A percentile compares a stretch with the other conserved stretches of the same genome.
Conservation (phyloP, 2,797 vertebrate genomes). For the Alca torda region DNA sequence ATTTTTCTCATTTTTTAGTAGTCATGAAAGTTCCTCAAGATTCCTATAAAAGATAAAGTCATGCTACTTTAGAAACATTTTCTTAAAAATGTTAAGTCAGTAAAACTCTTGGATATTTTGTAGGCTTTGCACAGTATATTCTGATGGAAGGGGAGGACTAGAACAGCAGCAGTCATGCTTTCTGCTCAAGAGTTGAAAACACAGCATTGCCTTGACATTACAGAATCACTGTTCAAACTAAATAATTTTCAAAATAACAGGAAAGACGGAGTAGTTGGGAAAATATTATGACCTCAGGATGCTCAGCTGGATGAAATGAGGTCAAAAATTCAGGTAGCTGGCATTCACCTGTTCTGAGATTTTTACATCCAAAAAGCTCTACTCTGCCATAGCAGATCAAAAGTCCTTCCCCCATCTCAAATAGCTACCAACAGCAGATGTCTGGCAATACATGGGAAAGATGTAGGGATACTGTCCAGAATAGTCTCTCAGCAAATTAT, state of each 20-base stretch:
- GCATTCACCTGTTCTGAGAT: neutral
- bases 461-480: neutral
- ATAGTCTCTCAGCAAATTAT: neutral
- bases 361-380: neutral
- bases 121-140: neutral
- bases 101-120: neutral
- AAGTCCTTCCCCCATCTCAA: neutral
- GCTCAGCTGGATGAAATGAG: neutral
- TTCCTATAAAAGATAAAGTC: neutral
- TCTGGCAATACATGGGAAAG: neutral
- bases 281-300: neutral
- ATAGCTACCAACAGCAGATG: neutral
- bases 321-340: neutral
- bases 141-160: neutral
- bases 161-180: neutral
- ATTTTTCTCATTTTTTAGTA: neutral
- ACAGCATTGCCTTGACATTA: neutral
- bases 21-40: neutral
- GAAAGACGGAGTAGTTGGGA: neutral
- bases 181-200: neutral
- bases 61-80: neutral
- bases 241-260: neutral
- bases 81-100: neutral
- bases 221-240: neutral
- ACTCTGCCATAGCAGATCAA: neutral